Percentiles rank a stretch among this genome's conserved stretches.
phyloP scores from a whole-genome alignment of 2,888 invertebrate genomes.

The Apocheima hispidaria region DNA sequence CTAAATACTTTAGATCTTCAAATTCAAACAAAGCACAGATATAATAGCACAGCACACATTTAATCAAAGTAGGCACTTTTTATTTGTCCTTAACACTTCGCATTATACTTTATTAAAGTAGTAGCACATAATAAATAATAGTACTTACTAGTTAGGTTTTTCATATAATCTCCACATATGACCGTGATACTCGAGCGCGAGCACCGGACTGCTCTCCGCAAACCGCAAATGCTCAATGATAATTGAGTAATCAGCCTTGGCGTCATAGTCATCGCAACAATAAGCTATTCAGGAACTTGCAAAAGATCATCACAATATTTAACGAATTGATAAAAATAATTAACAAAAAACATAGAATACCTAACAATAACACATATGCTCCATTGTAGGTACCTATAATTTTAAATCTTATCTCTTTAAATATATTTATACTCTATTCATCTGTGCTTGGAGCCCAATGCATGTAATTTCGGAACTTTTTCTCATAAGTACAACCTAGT shows the following conservation, averaged over 20 bases:
- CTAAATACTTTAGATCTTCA: no score
- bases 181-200: background rate
- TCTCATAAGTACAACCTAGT: no score
- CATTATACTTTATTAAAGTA: background rate
- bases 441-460: no score
- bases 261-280: slow-evolving; percentile 3
- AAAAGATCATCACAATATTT: background rate
- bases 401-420: no score
- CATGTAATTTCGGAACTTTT: no score
- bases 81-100: background rate
- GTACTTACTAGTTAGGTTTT: background rate
- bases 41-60: no score
- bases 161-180: background rate
- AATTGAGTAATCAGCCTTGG: slow-evolving; percentile 21
- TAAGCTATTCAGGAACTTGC: background rate
- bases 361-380: background rate
- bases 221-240: slow-evolving; percentile 9
- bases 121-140: background rate
- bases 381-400: background rate
- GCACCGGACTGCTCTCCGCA: slow-evolving; percentile 5
- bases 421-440: no score
- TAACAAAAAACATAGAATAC: background rate
- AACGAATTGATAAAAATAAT: background rate
- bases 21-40: background rate
- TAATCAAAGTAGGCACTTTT: background rate